phyloP scores from a whole-genome alignment of 2,113 vertebrate genomes.

The Felis catus region F.catus_Fca126_mat1.0 CM031411.1:115214501-115215000 shows the following conservation, averaged over 20 bases:
- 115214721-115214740: background rate
- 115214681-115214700: background rate
- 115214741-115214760: background rate
- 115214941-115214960: background rate
- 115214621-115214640: background rate
- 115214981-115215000: background rate
- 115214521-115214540: background rate
- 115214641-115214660: background rate
- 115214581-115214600: background rate
- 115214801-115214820: accelerated
- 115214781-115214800: background rate
- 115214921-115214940: background rate
- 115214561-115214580: background rate
- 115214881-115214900: background rate
- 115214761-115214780: background rate
- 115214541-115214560: background rate
- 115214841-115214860: background rate
- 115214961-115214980: background rate
- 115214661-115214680: background rate
- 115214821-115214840: background rate
- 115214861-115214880: background rate
- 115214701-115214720: background rate
- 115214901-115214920: background rate
- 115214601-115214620: background rate
- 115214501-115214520: background rate